Conservation (phyloP, 2,888 invertebrate genomes). For the Cinara cedri region DNA sequence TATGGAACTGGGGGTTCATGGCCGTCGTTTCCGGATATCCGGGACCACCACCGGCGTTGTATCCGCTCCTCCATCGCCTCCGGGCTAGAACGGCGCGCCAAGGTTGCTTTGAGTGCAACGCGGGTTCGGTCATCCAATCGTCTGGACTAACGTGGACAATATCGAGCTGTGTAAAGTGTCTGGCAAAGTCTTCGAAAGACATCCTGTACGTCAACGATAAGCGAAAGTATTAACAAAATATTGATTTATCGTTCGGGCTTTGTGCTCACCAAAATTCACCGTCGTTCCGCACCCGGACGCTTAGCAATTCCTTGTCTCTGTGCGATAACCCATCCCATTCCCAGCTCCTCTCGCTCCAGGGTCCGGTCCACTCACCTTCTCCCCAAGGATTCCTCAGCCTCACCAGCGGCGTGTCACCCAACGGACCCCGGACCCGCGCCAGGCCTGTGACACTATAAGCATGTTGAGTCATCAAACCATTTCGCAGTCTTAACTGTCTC, state of each 20-base stretch:
- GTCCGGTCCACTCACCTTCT: conserved; percentile 73
- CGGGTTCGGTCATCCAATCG: conserved; percentile 75
- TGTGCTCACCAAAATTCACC: conserved; percentile 72
- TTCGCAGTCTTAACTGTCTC: conserved; percentile 68
- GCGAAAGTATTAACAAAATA: too few relatives aligned
- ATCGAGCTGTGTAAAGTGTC: conserved; percentile 72
- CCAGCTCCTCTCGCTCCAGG: conserved; percentile 74
- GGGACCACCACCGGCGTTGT: conserved; percentile 77
- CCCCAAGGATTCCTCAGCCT: conserved; percentile 74
- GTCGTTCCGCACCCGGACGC: conserved; percentile 70
- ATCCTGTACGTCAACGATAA: conserved; percentile 67
- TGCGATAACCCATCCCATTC: conserved; percentile 73
- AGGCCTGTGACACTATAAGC: conserved; percentile 76
- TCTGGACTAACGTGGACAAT: conserved; percentile 79
- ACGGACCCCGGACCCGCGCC: conserved; percentile 70
- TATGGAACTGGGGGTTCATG: conserved; percentile 75
- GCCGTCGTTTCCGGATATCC: conserved; percentile 70
- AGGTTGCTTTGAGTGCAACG: conserved; percentile 72
- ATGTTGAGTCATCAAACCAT: conserved; percentile 72
- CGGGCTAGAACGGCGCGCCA: conserved; percentile 76
- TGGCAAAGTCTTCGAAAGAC: conserved; percentile 73
- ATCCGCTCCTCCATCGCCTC: conserved; percentile 72
- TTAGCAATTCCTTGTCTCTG: conserved; percentile 71
- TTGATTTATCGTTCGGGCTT: neutral
- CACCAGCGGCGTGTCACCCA: conserved; percentile 69